Percentiles rank a stretch among this genome's conserved stretches.
These are phyloP conservation scores for Diplodus sargus DNA, from an alignment of 2,797 vertebrate genomes.

Conservation along the genomic window DNA sequence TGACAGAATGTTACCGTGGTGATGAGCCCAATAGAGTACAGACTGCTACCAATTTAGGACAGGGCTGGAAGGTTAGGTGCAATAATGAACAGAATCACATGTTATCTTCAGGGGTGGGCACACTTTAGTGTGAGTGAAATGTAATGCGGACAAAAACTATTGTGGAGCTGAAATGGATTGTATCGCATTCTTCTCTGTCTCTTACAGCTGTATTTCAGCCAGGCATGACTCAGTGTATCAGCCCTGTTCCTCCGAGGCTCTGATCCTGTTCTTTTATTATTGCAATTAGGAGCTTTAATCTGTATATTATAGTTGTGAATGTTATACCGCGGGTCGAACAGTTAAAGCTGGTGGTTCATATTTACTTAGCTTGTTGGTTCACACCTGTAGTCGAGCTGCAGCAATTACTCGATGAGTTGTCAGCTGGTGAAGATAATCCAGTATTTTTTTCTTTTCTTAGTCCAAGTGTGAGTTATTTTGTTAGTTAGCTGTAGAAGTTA, in stretches of 20 bases:
- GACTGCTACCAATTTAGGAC: constrained; percentile 67
- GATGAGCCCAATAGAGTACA: constrained; percentile 62
- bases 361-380: constrained; percentile 6
- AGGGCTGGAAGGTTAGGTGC: constrained; percentile 64
- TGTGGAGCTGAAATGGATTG: constrained; percentile 45
- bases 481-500: not conserved
- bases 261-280: constrained; percentile 16
- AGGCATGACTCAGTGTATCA: constrained; percentile 13
- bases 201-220: constrained; percentile 16
- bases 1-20: constrained; percentile 58
- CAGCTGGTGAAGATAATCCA: too few species aligned
- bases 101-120: constrained; percentile 40
- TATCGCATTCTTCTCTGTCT: constrained; percentile 23
- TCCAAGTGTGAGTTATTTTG: too few species aligned
- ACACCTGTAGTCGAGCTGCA: not conserved
- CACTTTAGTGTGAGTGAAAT: constrained; percentile 51
- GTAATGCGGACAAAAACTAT: constrained; percentile 49
- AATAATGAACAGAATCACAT: constrained; percentile 65
- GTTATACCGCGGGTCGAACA: not conserved
- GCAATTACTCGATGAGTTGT: too few species aligned
- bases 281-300: constrained; percentile 11
- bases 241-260: constrained; percentile 19
- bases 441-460: too few species aligned
- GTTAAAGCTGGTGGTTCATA: constrained; percentile 3
- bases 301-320: not conserved